A percentile compares a stretch with the other conserved stretches of the same genome.
phyloP scores from a whole-genome alignment of 2,888 invertebrate species.

The Monochamus alternatus region DNA sequence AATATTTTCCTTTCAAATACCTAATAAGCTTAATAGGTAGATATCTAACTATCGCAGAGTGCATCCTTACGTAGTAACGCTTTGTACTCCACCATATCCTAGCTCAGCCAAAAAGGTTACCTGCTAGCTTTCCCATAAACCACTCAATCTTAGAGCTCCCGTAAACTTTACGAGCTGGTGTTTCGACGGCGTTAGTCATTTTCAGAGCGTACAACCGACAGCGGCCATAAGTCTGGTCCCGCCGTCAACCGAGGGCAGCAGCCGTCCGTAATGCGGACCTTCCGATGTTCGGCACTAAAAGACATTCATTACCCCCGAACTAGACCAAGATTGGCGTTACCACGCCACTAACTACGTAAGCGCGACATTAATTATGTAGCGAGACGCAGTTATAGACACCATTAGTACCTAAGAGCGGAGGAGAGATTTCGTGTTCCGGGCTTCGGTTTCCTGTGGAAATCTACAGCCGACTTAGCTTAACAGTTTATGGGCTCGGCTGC shows the following conservation, averaged over 20 bases:
- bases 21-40: too few species aligned
- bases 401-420: constrained; percentile 26
- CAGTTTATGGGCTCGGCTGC: neutral
- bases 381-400: constrained; percentile 33
- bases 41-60: too few species aligned
- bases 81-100: neutral
- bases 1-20: too few species aligned
- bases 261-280: constrained; percentile 25
- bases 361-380: constrained; percentile 47
- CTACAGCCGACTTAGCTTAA: constrained; percentile 4
- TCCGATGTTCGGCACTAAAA: constrained; percentile 43
- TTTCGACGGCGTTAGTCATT: constrained; percentile 9
- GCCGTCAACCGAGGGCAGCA: constrained; percentile 26
- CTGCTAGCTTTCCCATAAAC: neutral
- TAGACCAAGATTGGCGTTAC: constrained; percentile 49
- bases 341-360: constrained; percentile 46
- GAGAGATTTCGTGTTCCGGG: constrained; percentile 2
- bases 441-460: constrained; percentile 21
- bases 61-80: too few species aligned
- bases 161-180: constrained; percentile 9
- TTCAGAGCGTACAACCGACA: constrained; percentile 20
- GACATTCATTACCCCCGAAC: constrained; percentile 49
- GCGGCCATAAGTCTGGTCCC: constrained; percentile 28
- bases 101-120: neutral
- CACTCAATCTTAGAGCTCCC: constrained; percentile 5